A percentile compares a stretch with the other conserved stretches of the same genome.
phyloP scores from a whole-genome alignment of 2,888 invertebrate species.

The Meta bourneti region DNA sequence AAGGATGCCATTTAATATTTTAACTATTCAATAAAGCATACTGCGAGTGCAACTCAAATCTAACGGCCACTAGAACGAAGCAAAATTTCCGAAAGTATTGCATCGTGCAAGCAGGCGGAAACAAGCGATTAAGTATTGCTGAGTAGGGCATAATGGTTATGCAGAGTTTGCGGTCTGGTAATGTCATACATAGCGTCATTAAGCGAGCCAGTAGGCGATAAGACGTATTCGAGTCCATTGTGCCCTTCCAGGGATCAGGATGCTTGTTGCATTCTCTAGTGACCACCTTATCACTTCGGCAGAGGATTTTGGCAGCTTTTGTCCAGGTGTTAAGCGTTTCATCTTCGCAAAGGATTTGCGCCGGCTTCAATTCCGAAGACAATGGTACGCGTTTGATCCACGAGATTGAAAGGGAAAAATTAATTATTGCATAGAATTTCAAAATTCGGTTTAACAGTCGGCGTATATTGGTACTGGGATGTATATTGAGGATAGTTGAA shows the following conservation, averaged over 20 bases:
- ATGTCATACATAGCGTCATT: background rate
- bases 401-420: background rate
- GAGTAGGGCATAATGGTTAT: background rate
- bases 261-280: background rate
- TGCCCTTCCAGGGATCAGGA: background rate
- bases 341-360: background rate
- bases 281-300: background rate
- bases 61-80: too few relatives aligned
- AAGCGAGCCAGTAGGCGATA: background rate
- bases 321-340: background rate
- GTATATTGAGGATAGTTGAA: too few relatives aligned
- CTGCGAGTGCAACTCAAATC: too few relatives aligned
- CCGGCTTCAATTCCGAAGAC: background rate
- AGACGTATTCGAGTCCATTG: background rate
- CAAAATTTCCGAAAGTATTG: background rate
- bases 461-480: too few relatives aligned
- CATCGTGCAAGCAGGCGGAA: background rate
- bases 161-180: slow-evolving; percentile 1
- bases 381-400: background rate
- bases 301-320: slow-evolving; percentile 1
- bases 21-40: too few relatives aligned
- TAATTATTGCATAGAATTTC: background rate
- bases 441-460: too few relatives aligned
- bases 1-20: too few relatives aligned
- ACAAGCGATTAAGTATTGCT: background rate